phyloP scores from a whole-genome alignment of 2,113 vertebrate genomes.

The Nothoprocta pentlandii region DNA sequence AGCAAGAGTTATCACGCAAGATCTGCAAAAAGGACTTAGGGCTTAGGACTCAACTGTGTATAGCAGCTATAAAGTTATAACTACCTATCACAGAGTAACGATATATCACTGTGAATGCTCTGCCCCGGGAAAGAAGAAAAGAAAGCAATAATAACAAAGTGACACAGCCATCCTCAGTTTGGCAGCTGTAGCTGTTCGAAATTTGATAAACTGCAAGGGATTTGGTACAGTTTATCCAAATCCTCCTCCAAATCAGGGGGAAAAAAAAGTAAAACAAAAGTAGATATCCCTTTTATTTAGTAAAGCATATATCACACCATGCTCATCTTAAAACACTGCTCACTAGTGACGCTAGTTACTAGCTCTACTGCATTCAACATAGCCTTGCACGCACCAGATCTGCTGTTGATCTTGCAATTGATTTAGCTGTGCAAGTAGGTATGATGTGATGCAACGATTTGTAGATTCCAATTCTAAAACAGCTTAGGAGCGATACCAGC shows the following conservation, averaged over 20 bases:
- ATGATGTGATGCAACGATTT: neutral
- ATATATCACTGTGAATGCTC: conserved; percentile 27
- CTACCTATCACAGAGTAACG: neutral
- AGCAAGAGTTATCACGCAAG: neutral
- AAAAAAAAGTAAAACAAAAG: neutral
- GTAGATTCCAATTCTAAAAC: neutral
- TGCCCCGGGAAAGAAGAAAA: conserved; percentile 30
- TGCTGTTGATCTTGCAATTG: neutral
- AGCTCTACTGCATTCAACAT: neutral
- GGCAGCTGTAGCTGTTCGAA: conserved; percentile 52
- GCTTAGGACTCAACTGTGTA: neutral
- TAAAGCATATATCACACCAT: neutral
- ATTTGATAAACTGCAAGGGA: conserved; percentile 47
- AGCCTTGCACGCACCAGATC: neutral
- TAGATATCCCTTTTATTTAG: conserved; percentile 14
- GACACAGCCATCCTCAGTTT: conserved; percentile 62
- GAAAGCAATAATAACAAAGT: conserved; percentile 23
- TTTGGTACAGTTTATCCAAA: conserved; percentile 54
- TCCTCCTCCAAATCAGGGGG: conserved; percentile 46
- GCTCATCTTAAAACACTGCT: neutral
- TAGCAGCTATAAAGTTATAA: conserved; percentile 37
- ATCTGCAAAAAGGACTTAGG: neutral
- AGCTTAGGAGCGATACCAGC: neutral
- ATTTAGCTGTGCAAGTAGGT: neutral
- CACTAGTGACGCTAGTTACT: neutral